Base-by-base conservation (phyloP, 2,888 invertebrate species). In the Arge pagana region DNA sequence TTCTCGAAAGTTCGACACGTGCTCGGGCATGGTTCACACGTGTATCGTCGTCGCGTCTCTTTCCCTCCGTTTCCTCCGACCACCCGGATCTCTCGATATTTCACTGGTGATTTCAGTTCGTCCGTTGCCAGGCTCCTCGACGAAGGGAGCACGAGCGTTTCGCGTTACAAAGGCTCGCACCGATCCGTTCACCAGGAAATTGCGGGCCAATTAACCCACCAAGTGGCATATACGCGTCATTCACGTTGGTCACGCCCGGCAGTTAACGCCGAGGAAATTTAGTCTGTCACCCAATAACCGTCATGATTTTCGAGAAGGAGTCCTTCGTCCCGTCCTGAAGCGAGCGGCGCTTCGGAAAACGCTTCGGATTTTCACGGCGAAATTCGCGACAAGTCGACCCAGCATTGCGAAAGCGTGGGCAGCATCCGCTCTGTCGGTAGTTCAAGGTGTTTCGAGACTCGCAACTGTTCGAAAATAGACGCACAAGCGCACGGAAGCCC, bases 171-270 rank as follows among this genome's bases (percentile, higher is more conserved):
- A 35, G 33, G 45, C 45, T 11, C 21, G 13, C 31, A 21, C 33
- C 23, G 33, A 16, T 23, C 8, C 45, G 24, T 30, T 42, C 42
- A 33, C 33, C 50, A 31, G 50, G 50, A 51, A 51, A 51, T 51
- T 43, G 50, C 50, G 2, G 4, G 35, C 42, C 50, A 51, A 51
- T 51, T 51, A 51, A 51, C 50, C 36, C 26, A 26, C 48, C 48
- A 19, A 26, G 31, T 11, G 11, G 23, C 31, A 45, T 31, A 45
- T 45, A 45, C 45, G 45, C 31, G 45, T 45, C 45, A 33, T 35
- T 45, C 45, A 18, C 15, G 31, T 33, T 18, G 33, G 45, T 45
- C 31, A 45, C 45, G 45, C 45, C 45, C 45, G 19, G 45, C 35
- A 45, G 45, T 45, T 45, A 45, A 45, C 45, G 45, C 45, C 33